Evolutionary conservation across 2,113 vertebrate genomes (phyloP), one percentile per base, ranked within the genome.

Genomic region (Pterocles orientalis): DNA sequence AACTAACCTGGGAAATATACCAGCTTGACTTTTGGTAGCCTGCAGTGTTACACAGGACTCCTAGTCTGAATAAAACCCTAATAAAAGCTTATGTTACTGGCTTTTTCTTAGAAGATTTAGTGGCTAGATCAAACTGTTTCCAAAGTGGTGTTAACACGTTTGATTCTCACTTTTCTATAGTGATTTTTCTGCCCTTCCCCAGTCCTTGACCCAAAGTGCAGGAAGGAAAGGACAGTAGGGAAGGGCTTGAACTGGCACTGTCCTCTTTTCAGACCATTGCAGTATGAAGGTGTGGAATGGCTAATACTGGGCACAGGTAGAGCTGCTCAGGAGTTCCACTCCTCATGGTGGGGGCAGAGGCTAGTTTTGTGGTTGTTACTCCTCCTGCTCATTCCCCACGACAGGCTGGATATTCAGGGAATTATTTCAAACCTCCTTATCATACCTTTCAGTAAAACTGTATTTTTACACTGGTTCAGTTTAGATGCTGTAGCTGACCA

Each of bases 171-270:
- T 47, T 60, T 47, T 39, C 18, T 39, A 0, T 43, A 66, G 56
- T 8, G 33, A 33, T 18, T 58, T 58, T 72, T 29, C 45, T 90
- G n/a, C 24, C 19, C 33, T 2, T 58, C 8, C 14, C 23, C 7
- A 82, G 6, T n/a, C 34, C 14, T 72, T 58, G 17, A 34, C 20
- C 6, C 0, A 0, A 54, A 92, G 14, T 12, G 33, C 64, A 48
- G 68, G 24, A 68, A 65, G 31, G 66, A 34, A 34, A 73, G 31
- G 41, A 45, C 12, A 41, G 56, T 34, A 90, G 10, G 64, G 26
- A 82, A 70, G 23, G 14, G 34, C 28, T 79, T 75, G 51, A 82
- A 31, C 9, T 66, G 58, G 16, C 26, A 9, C 7, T 16, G 18
- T 83, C 36, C 4, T 75, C 12, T 82, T 58, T 36, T 53, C 12